Conservation (phyloP, 2,888 invertebrate species). For the Rhagium mordax region DNA sequence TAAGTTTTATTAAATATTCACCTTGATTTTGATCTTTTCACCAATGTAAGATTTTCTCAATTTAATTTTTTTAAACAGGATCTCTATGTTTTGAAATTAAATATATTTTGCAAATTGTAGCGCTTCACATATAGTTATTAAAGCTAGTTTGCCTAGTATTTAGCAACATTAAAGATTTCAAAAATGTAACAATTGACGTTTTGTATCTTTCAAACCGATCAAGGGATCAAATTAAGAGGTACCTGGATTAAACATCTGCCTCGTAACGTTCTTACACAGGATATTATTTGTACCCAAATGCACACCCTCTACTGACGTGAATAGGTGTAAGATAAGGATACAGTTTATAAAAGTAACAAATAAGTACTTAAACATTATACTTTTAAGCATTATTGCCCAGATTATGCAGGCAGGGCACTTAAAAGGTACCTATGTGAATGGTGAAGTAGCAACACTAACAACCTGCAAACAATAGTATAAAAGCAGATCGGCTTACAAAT, state of each 20-base stretch:
- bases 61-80: too few species aligned
- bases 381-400: constrained; percentile 57
- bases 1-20: too few species aligned
- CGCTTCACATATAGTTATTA: neutral
- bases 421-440: constrained; percentile 50
- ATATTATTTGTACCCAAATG: constrained; percentile 15
- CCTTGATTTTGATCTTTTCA: too few species aligned
- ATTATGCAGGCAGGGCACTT: constrained; percentile 55
- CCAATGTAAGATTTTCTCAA: too few species aligned
- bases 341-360: constrained; percentile 52
- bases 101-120: neutral
- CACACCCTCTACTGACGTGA: constrained; percentile 46
- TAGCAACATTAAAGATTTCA: neutral
- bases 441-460: constrained; percentile 52
- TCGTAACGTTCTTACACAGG: constrained; percentile 3
- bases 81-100: too few species aligned
- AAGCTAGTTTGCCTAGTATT: neutral
- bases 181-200: neutral
- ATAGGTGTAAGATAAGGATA: constrained; percentile 47
- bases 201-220: neutral
- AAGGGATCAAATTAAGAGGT: constrained; percentile 25
- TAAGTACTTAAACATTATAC: constrained; percentile 58
- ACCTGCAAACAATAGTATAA: constrained; percentile 53
- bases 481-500: constrained; percentile 51
- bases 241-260: constrained; percentile 38